Conservation (phyloP, 2,113 vertebrate species). For the Opisthocomus hoazin region DNA sequence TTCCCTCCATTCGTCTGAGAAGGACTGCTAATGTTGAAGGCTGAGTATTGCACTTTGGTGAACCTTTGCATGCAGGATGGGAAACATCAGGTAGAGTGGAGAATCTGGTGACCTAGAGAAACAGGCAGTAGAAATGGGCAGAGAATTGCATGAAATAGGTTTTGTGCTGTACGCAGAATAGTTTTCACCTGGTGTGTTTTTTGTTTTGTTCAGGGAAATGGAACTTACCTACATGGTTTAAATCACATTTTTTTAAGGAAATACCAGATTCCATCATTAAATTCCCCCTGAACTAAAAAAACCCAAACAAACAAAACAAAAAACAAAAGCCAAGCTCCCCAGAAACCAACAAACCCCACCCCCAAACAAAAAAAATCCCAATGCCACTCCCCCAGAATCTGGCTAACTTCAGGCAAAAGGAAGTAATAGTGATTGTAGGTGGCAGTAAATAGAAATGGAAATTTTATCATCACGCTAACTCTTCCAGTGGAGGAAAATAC, state of each 20-base stretch:
- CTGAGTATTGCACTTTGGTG: neutral
- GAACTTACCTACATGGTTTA: neutral
- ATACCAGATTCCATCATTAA: neutral
- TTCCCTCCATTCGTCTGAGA: neutral
- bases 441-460: neutral
- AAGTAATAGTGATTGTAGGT: neutral
- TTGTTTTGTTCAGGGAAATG: neutral
- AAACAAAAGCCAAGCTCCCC: neutral
- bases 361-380: neutral
- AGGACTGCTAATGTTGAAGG: neutral
- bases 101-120: neutral
- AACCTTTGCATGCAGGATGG: neutral
- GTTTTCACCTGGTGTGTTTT: neutral
- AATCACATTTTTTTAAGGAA: neutral
- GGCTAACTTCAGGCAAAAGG: neutral
- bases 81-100: neutral
- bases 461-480: neutral
- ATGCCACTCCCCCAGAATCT: rapidly evolving
- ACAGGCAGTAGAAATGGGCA: neutral
- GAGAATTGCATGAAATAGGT: neutral
- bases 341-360: neutral
- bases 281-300: neutral
- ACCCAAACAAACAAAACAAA: neutral
- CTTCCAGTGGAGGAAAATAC: neutral
- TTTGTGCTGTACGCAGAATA: neutral